phyloP scores from a whole-genome alignment of 1,140 invertebrate genomes.

The Manduca sexta region DNA sequence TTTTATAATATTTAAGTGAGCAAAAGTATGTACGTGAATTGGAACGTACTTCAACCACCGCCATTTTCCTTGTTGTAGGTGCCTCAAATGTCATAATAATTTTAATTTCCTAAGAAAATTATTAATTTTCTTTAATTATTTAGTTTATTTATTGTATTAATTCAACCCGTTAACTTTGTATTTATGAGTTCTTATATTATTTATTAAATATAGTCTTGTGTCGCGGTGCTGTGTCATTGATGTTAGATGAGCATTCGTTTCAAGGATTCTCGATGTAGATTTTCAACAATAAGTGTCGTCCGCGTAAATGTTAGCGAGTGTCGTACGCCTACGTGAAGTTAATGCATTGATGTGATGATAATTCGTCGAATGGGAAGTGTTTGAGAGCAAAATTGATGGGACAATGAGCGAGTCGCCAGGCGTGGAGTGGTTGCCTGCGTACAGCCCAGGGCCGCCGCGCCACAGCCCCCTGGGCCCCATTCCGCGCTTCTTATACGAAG shows the following conservation, averaged over 20 bases:
- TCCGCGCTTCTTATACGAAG: constrained; percentile 62
- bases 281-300: constrained; percentile 57
- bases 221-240: constrained; percentile 8
- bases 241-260: constrained; percentile 35
- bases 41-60: constrained; percentile 32
- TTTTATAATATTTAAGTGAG: no score
- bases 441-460: constrained; percentile 62
- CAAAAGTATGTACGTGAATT: constrained; percentile 2
- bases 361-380: constrained; percentile 6
- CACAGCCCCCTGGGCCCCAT: constrained; percentile 65
- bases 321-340: constrained; percentile 42
- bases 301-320: constrained; percentile 62
- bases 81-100: constrained; percentile 73
- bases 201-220: constrained; percentile 10
- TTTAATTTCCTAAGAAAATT: constrained; percentile 50
- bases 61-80: constrained; percentile 72
- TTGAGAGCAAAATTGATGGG: constrained; percentile 31
- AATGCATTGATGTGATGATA: not conserved
- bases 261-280: constrained; percentile 60
- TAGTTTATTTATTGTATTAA: constrained; percentile 32
- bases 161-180: constrained; percentile 14
- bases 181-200: constrained; percentile 33
- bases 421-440: constrained; percentile 68
- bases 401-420: constrained; percentile 68
- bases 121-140: constrained; percentile 57